These are phyloP conservation scores for Spilogale gracilis DNA, from an alignment of 2,113 vertebrate genomes.

Conservation along the genomic window DNA sequence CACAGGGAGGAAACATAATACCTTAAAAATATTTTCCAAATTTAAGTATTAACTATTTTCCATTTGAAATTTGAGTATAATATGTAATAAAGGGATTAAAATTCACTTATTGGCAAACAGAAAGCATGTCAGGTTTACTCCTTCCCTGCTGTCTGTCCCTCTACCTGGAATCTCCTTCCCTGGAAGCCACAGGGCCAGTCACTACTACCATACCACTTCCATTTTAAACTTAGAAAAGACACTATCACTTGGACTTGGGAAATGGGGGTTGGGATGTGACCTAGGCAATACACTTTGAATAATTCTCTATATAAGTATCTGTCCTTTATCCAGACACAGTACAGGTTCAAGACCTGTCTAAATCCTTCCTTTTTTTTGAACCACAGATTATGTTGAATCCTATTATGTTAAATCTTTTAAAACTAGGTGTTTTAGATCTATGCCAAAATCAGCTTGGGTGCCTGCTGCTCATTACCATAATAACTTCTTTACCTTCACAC, in stretches of 20 bases:
- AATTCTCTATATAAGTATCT: neutral
- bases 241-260: neutral
- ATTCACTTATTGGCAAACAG: neutral
- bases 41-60: neutral
- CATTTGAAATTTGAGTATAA: neutral
- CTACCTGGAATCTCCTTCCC: neutral
- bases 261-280: neutral
- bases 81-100: neutral
- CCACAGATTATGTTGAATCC: neutral
- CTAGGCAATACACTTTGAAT: neutral
- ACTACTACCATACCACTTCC: neutral
- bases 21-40: neutral
- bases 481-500: neutral
- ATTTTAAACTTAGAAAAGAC: neutral
- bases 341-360: neutral
- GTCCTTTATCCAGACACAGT: neutral
- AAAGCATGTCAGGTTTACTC: neutral
- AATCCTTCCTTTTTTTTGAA: neutral
- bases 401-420: neutral
- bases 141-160: neutral
- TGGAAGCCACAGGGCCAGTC: neutral
- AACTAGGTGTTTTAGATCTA: neutral
- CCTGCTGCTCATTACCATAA: neutral
- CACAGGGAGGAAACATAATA: neutral
- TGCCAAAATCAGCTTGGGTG: neutral